phyloP scores from a whole-genome alignment of 2,113 vertebrate genomes.

The Hepsetus odoe region DNA sequence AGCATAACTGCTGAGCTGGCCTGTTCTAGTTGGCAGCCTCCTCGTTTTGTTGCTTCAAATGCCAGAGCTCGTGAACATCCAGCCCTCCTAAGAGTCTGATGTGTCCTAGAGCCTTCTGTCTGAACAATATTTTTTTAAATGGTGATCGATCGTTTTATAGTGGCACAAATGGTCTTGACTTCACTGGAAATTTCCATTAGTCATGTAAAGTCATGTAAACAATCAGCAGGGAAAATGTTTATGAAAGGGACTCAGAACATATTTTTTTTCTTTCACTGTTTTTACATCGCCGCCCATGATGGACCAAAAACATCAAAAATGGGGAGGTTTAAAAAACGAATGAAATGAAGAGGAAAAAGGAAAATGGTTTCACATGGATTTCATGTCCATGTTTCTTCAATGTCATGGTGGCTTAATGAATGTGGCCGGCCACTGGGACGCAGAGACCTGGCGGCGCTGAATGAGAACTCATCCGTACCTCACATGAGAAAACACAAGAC shows the following conservation, averaged over 20 bases:
- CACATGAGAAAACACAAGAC: slow-evolving; percentile 73
- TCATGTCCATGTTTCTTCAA: slow-evolving; percentile 43
- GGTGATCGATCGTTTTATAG: slow-evolving; percentile 77
- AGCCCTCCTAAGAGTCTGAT: background rate
- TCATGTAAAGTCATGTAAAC: slow-evolving; percentile 71
- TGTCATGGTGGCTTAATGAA: slow-evolving; percentile 61
- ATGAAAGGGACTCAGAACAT: slow-evolving; percentile 53
- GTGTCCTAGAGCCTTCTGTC: slow-evolving; percentile 27
- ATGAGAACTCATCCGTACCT: slow-evolving; percentile 75
- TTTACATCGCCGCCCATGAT: slow-evolving; percentile 57
- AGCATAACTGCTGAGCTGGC: slow-evolving; percentile 8
- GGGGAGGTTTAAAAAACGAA: slow-evolving; percentile 25
- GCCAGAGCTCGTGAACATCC: background rate
- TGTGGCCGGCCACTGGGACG: slow-evolving; percentile 53
- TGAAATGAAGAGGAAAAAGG: slow-evolving; percentile 41
- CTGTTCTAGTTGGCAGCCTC: slow-evolving; percentile 54
- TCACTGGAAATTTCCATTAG: slow-evolving; percentile 75
- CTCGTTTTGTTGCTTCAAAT: background rate
- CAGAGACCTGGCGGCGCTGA: slow-evolving; percentile 58
- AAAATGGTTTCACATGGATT: slow-evolving; percentile 41
- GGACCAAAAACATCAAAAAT: slow-evolving; percentile 20
- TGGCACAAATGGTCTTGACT: slow-evolving; percentile 58
- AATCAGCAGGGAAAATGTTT: slow-evolving; percentile 71
- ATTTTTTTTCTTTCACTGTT: slow-evolving; percentile 56
- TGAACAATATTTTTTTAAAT: slow-evolving; percentile 64